Base-by-base conservation (phyloP, 2,888 invertebrate genomes). In the Capitulum mitella region DNA sequence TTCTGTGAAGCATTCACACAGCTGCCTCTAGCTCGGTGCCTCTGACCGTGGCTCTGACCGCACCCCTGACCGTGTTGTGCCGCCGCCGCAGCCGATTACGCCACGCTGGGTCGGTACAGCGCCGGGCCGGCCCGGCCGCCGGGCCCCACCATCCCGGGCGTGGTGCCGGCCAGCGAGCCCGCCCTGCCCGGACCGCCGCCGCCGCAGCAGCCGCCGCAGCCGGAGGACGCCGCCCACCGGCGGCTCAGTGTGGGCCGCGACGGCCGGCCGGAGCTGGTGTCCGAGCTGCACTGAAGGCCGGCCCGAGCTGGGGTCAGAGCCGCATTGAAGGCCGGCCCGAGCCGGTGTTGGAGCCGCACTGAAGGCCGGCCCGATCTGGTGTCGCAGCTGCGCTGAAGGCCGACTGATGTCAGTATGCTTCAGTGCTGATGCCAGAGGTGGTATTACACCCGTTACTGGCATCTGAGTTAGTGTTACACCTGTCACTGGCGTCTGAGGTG, bases 231-330 rank as follows among this genome's bases (percentile, higher is more conserved):
- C 83, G 83, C 74, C 81, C 81, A 83, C 80, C 84, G 86, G 74
- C 85, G 88, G 82, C 84, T 89, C 77, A 87, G 88, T 58, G 85
- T 88, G 79, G 88, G 88, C 83, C 87, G 87, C 81, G 88, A 89
- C 81, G 89, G 89, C 78, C 89, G 89, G 83, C 89, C 89, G 26
- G 89, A 89, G 83, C 89, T 89, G 82, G 88, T 89, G 81, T 89
- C 89, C 78, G 89, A 89, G 84, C 86, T 90, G 43, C 26, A 75
- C n/a, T 75, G 43, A 74, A 19, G 64, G 16, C 32, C n/a, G 34
- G 5, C 10, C 54, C 12, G 43, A 43, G 58, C 29, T 22, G 64
- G 34, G 16, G 64, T 29, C 29, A 12, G 58, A 29, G 58, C 58
- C 14, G 58, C 29, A 6, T 8, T n/a, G 58, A 29, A 54, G 58